Conservation (phyloP, 2,113 vertebrate genomes). For the Verasper variegatus region DNA sequence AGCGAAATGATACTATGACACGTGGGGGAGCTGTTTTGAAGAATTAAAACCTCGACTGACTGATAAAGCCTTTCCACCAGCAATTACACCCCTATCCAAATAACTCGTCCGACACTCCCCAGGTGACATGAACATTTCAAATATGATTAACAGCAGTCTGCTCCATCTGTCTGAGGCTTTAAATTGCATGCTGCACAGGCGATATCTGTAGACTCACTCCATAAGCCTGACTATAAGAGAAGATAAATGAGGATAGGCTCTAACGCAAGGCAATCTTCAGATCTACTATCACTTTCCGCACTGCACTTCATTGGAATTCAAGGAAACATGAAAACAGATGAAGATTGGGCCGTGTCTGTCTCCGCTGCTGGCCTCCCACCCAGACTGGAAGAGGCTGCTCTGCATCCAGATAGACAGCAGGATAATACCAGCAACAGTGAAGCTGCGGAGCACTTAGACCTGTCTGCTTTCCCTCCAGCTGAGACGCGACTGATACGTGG, state of each 20-base stretch:
- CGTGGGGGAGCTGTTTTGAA: neutral
- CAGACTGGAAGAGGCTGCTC: slow-evolving; percentile 15
- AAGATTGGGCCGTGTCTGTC: slow-evolving; percentile 17
- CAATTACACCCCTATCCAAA: slow-evolving; percentile 7
- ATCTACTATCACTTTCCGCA: slow-evolving; percentile 19
- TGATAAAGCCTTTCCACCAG: slow-evolving; percentile 1
- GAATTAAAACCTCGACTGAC: slow-evolving; percentile 2
- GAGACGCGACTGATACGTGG: slow-evolving; percentile 31
- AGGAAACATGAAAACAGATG: slow-evolving; percentile 46
- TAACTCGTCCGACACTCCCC: slow-evolving; percentile 12
- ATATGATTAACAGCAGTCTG: slow-evolving; percentile 40
- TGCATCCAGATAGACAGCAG: slow-evolving; percentile 40
- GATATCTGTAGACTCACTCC: slow-evolving; percentile 36
- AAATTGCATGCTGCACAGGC: slow-evolving; percentile 36
- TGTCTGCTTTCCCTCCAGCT: slow-evolving; percentile 35
- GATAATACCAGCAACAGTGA: slow-evolving; percentile 33
- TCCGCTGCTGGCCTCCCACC: slow-evolving; percentile 10
- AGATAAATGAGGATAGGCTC: slow-evolving; percentile 42
- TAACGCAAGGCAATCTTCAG: slow-evolving; percentile 34
- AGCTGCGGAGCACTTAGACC: neutral
- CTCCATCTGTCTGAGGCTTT: slow-evolving; percentile 28
- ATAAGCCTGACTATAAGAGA: slow-evolving; percentile 27
- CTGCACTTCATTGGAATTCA: slow-evolving; percentile 22
- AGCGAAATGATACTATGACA: neutral
- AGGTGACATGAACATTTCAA: slow-evolving; percentile 25